A percentile compares a stretch with the other conserved stretches of the same genome.
Evolutionary conservation across 64 coral and sea anemone genomes (phyloP).

Genomic region (Catalaphyllia jardinei): DNA sequence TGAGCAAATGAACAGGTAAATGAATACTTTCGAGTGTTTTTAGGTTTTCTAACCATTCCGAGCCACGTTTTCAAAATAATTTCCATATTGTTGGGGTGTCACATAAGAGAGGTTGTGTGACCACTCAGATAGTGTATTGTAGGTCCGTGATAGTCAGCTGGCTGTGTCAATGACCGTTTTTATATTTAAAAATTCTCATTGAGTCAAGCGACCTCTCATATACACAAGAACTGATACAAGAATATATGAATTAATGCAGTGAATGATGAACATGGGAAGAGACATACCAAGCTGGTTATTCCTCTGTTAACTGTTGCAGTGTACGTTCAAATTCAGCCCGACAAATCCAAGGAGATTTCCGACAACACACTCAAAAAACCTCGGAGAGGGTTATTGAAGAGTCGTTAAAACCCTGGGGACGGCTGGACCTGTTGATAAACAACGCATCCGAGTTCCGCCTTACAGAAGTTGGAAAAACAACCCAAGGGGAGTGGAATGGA

Average conservation of each 20-base stretch:
- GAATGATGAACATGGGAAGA: neutral
- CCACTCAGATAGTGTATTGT: too few species aligned
- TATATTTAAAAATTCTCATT: neutral
- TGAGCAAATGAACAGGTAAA: conserved; percentile 74
- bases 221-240: too few species aligned
- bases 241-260: neutral
- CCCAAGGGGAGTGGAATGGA: conserved; percentile 42
- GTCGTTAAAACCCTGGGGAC: conserved; percentile 45
- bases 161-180: too few species aligned
- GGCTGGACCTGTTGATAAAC: conserved; percentile 74
- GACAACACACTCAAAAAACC: neutral
- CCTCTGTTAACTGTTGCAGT: neutral
- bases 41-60: too few species aligned
- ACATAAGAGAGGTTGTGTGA: too few species aligned
- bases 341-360: conserved; percentile 54
- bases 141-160: too few species aligned
- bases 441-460: conserved; percentile 70
- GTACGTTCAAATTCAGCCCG: conserved; percentile 49
- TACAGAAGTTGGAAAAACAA: conserved; percentile 46
- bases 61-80: too few species aligned
- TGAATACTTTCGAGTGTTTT: neutral
- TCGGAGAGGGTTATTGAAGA: conserved; percentile 47
- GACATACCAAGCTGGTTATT: neutral
- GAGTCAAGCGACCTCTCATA: too few species aligned
- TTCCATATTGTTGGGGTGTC: too few species aligned